Evolutionary conservation across 2,797 vertebrate species (phyloP).

Genomic region (Gorsachius magnificus): DNA sequence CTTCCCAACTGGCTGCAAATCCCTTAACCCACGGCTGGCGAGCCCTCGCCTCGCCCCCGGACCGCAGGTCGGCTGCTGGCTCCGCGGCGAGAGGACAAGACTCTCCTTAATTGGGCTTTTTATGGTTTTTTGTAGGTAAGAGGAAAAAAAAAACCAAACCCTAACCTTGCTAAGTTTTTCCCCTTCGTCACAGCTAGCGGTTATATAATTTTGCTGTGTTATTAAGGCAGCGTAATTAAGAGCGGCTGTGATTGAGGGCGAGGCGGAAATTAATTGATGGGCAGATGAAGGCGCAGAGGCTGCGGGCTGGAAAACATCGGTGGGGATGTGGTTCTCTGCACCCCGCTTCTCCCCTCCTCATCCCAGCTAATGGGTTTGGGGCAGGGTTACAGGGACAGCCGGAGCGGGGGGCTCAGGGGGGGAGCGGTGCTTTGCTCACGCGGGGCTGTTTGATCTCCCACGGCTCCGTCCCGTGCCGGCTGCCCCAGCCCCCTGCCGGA

Average conservation of each 20-base stretch:
- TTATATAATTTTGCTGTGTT: not conserved
- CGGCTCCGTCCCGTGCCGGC: rapidly evolving
- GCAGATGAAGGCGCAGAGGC: not conserved
- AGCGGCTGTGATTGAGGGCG: not conserved
- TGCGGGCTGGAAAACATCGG: not conserved
- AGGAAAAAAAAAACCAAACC: not conserved
- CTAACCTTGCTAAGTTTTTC: not conserved
- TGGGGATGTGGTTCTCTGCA: not conserved
- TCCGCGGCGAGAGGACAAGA: not conserved
- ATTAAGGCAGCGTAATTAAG: not conserved
- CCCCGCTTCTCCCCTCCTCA: not conserved
- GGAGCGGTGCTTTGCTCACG: not conserved
- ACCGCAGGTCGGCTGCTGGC: not conserved
- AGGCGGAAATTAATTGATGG: not conserved
- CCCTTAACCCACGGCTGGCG: not conserved
- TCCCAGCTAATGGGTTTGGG: not conserved
- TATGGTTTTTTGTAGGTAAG: not conserved
- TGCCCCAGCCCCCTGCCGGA: not conserved
- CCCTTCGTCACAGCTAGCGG: not conserved
- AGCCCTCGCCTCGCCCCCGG: not conserved
- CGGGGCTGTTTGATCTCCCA: not conserved
- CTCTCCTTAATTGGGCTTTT: not conserved
- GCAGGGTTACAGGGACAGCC: not conserved
- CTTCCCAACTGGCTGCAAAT: not conserved
- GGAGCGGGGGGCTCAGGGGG: rapidly evolving